phyloP scores from a whole-genome alignment of 2,888 invertebrate species.

The Rhingia campestris region DNA sequence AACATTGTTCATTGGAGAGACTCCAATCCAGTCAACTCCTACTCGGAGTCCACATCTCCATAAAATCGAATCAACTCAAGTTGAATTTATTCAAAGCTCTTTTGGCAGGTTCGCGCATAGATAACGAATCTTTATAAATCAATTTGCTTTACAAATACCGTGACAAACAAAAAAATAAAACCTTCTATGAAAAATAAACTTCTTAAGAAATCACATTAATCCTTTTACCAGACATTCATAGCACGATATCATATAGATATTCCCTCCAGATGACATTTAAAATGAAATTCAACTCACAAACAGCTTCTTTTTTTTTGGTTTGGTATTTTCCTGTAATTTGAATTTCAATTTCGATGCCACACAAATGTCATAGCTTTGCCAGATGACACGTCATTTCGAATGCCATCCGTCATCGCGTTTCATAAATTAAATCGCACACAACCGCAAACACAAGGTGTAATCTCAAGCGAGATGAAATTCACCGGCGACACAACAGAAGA shows the following conservation, averaged over 20 bases:
- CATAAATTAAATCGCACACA: slow-evolving; percentile 50
- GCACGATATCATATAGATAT: not conserved
- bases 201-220: not conserved
- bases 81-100: no score
- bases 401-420: slow-evolving; percentile 47
- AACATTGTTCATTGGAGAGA: no score
- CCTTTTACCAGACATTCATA: not conserved
- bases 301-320: not conserved
- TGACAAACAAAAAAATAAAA: no score
- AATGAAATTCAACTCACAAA: slow-evolving; percentile 20
- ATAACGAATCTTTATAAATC: no score
- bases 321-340: slow-evolving; percentile 25
- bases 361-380: slow-evolving; percentile 55
- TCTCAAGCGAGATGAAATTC: slow-evolving; percentile 55
- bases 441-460: slow-evolving; percentile 35
- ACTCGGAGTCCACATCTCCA: no score
- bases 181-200: no score
- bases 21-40: no score
- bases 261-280: not conserved
- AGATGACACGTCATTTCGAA: slow-evolving; percentile 36
- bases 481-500: slow-evolving; percentile 38
- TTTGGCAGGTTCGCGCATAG: no score
- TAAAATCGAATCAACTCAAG: no score
- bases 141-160: no score
- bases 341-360: slow-evolving; percentile 62